Evolutionary conservation across 2,888 invertebrate species (phyloP), one percentile per base, ranked within the genome.

Genomic region (Drosophila testacea): DNA sequence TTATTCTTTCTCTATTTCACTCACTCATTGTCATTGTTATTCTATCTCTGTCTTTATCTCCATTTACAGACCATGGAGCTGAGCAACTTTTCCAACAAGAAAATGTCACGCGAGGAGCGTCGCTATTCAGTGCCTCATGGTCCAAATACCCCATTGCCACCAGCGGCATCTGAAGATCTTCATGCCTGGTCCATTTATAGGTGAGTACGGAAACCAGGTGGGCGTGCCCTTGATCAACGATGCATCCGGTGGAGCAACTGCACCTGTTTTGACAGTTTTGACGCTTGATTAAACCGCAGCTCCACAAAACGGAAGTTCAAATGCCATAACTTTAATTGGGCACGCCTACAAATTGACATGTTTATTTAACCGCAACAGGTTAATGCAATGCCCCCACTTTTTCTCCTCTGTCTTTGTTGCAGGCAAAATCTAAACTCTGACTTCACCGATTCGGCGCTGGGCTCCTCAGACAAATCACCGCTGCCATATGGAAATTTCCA

Each of bases 131-230:
- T 97, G 91, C 97, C 97, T 32, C 96, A 96, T 82, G 95, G 96
- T 92, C 95, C 96, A 65, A 95, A 95, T 85, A 94, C 94, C 75
- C 95, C 94, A 91, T 92, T 92, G 76, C 96, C 96, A 68, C 95
- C 96, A 73, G 96, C 96, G 91, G 96, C 97, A 83, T 97, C 96
- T 56, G 98, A 98, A 92, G 98, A 98, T 92, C 94, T 98, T 70
- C 98, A 98, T 92, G 98, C 98, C 69, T 98, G 98, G 98, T 98
- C 98, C 79, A 98, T 98, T 92, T 97, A 97, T 93, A 96, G 96
- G 96, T 96, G 92, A 88, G 73, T 85, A 34, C 60, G 59, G 41
- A 63, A 70, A 46, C 9, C 13, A 34, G 32, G 44, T 52, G 48
- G 64, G 55, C 73, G 79, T 56, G 79, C 63, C 73, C 79, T 74